Percentiles rank a stretch among this genome's conserved stretches.
These are phyloP conservation scores for Drosophila tani DNA, from an alignment of 1,140 invertebrate genomes.

Conservation along the genomic window DNA sequence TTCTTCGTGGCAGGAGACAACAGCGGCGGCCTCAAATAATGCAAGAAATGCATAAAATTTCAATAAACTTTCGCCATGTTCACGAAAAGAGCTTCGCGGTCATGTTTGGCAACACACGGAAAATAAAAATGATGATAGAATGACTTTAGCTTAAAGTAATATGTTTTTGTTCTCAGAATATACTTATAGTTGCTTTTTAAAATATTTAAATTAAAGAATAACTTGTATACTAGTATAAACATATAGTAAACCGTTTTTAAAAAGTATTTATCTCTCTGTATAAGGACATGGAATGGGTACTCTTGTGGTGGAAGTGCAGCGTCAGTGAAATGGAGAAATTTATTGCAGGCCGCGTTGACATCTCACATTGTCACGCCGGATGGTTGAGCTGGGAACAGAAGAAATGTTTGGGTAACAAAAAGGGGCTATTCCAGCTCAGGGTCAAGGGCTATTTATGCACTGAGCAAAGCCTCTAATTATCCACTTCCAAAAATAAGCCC, in stretches of 20 bases:
- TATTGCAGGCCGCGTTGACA: slow-evolving; percentile 38
- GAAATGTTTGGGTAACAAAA: not conserved
- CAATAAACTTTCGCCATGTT: slow-evolving; percentile 38
- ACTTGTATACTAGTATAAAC: no score
- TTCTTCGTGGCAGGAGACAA: slow-evolving; percentile 25
- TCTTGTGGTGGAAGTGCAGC: slow-evolving; percentile 30
- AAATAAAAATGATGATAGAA: not conserved
- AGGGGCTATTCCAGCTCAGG: not conserved
- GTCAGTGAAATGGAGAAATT: slow-evolving; percentile 41
- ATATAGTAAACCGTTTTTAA: no score
- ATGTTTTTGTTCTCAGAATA: no score
- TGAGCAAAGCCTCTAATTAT: slow-evolving; percentile 40
- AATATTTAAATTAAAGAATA: not conserved
- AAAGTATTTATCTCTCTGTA: not conserved
- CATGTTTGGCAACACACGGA: not conserved
- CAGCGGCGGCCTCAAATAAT: slow-evolving; percentile 36
- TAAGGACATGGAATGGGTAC: not conserved
- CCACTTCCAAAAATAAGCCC: slow-evolving; percentile 14
- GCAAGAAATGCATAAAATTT: slow-evolving; percentile 53
- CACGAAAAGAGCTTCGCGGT: slow-evolving; percentile 33
- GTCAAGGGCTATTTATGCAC: slow-evolving; percentile 19
- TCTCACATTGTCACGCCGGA: slow-evolving; percentile 28
- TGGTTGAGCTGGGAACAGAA: not conserved
- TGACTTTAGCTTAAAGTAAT: no score
- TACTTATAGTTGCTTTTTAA: no score